Evolutionary conservation across 2,888 invertebrate genomes (phyloP).

Genomic region (Agonopterix arenella): DNA sequence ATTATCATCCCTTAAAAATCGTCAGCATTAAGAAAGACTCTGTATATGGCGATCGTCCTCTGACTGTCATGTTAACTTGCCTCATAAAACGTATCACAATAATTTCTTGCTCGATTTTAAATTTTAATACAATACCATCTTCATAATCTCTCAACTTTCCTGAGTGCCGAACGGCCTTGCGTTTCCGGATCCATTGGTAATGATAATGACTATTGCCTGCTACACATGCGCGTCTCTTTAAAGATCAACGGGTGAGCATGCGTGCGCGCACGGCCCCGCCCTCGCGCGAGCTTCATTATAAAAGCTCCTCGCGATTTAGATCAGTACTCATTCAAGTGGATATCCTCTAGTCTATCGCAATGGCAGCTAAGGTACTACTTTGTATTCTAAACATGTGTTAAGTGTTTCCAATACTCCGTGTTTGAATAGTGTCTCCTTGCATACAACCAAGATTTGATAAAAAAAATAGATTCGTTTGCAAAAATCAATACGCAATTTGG

Average conservation of each 20-base stretch:
- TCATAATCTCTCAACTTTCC: conserved; percentile 1
- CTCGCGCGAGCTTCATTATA: conserved; percentile 54
- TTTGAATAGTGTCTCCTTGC: no score
- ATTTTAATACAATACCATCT: background rate
- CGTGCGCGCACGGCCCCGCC: conserved; percentile 45
- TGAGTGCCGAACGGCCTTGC: conserved; percentile 28
- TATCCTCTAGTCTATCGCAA: conserved; percentile 53
- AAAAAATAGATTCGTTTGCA: no score
- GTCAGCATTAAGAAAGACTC: no score
- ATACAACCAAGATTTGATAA: no score
- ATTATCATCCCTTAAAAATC: no score
- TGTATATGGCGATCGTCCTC: no score
- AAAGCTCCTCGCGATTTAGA: conserved; percentile 40
- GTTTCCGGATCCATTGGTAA: conserved; percentile 34
- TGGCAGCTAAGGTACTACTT: conserved; percentile 66
- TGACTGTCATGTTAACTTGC: no score
- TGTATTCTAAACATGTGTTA: conserved; percentile 24
- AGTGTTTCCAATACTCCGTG: conserved; percentile 8
- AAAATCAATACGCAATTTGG: no score
- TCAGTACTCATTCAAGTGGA: conserved; percentile 58
- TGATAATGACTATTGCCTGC: conserved; percentile 17
- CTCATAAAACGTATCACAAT: no score
- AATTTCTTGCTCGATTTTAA: no score
- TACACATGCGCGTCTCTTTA: conserved; percentile 24
- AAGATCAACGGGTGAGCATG: conserved; percentile 56